Evolutionary conservation across 30 jellyfish, hydroid and myxozoan species (phyloP).

Genomic region (Sanderia malayensis): DNA sequence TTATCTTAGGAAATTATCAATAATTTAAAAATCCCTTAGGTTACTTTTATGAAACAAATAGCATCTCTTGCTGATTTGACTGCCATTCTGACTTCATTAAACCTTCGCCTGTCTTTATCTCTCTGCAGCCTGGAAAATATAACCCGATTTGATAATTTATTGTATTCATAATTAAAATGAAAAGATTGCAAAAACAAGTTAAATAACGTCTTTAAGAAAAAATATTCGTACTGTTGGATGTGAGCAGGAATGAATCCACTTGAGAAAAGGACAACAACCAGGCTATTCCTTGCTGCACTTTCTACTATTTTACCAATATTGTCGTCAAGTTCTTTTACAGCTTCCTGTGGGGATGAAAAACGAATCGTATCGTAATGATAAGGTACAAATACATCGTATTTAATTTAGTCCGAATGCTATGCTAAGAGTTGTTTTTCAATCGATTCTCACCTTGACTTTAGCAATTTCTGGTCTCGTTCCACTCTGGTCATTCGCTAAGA

Average conservation of each 20-base stretch:
- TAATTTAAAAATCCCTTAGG: too few species aligned
- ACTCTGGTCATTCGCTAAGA: not conserved
- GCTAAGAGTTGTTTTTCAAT: too few species aligned
- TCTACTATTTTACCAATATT: conserved; percentile 27
- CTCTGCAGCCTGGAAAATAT: conserved; percentile 43
- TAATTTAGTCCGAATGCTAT: too few species aligned
- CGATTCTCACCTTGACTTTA: not conserved
- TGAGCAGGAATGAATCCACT: conserved; percentile 44
- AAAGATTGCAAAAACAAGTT: too few species aligned
- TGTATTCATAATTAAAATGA: too few species aligned
- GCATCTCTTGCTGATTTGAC: conserved; percentile 60
- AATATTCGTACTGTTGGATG: conserved; percentile 13
- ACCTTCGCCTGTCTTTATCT: conserved; percentile 34
- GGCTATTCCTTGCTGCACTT: conserved; percentile 13
- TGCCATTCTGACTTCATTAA: conserved; percentile 47
- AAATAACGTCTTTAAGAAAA: too few species aligned
- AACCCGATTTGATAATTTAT: too few species aligned
- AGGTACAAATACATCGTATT: too few species aligned
- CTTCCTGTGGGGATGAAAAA: conserved; percentile 2
- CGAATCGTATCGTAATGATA: too few species aligned
- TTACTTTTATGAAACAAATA: conserved; percentile 55
- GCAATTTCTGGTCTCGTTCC: not conserved
- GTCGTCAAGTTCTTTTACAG: conserved; percentile 24
- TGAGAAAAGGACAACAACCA: conserved; percentile 32
- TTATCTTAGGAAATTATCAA: too few species aligned